These are phyloP conservation scores for Neosalanx taihuensis DNA, from an alignment of 2,797 vertebrate species.

Conservation along the genomic window DNA sequence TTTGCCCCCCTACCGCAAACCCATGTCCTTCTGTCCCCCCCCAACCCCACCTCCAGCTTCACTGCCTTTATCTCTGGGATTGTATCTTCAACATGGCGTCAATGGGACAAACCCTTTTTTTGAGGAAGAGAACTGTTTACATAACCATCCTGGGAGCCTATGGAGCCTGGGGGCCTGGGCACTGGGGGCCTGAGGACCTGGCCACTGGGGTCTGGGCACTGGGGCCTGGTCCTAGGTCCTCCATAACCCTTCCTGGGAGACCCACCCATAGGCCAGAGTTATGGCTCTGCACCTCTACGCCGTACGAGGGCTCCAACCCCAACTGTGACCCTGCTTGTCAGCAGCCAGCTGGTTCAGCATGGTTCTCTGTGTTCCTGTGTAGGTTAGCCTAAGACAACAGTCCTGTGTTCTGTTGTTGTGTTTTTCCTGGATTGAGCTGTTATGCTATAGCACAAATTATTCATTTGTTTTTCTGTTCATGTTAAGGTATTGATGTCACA, in stretches of 20 bases:
- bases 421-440: too few species aligned
- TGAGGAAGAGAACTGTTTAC: not conserved
- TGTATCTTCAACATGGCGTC: constrained; percentile 26
- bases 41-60: constrained; percentile 28
- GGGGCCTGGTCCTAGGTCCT: not conserved
- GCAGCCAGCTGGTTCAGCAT: constrained; percentile 11
- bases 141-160: not conserved
- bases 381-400: constrained; percentile 6
- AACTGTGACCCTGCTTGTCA: not conserved
- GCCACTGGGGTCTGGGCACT: not conserved
- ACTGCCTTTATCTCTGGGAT: constrained; percentile 44
- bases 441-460: too few species aligned
- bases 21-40: not conserved
- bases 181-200: not conserved
- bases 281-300: not conserved
- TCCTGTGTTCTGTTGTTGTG: not conserved
- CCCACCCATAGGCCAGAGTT: not conserved
- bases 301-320: not conserved
- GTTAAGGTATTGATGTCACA: not conserved
- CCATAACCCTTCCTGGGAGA: not conserved
- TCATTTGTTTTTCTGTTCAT: not conserved
- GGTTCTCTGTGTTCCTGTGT: constrained; percentile 2
- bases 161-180: too few species aligned
- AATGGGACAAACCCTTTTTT: constrained; percentile 1
- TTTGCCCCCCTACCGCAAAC: not conserved